Conservation (phyloP, 2,888 invertebrate species). For the Agrilus cyanescens region DNA sequence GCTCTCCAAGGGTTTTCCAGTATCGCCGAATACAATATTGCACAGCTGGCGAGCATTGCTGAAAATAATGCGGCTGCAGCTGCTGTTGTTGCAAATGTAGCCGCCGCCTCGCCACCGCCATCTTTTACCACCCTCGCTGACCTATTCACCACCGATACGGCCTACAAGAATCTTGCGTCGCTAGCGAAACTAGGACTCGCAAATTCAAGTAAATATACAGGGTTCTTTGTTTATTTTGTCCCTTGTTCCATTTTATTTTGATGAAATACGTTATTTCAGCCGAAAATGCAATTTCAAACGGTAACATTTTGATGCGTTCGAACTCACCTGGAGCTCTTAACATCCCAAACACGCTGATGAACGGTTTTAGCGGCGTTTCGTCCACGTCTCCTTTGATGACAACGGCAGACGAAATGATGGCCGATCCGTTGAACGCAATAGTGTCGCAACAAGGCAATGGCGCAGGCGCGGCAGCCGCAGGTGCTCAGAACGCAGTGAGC, state of each 20-base stretch:
- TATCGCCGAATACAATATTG: constrained; percentile 78
- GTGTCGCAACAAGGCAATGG: constrained; percentile 35
- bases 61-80: constrained; percentile 43
- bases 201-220: constrained; percentile 44
- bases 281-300: constrained; percentile 29
- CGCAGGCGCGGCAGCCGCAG: constrained; percentile 34
- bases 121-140: constrained; percentile 68
- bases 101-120: constrained; percentile 37
- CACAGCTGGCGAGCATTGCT: constrained; percentile 71
- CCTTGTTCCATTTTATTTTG: constrained; percentile 18
- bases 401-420: constrained; percentile 35
- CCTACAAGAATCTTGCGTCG: constrained; percentile 80
- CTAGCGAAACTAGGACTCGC: constrained; percentile 74
- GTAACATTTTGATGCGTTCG: constrained; percentile 42
- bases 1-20: constrained; percentile 47
- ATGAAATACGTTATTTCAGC: constrained; percentile 37
- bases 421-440: constrained; percentile 41
- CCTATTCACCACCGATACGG: constrained; percentile 65
- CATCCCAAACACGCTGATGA: constrained; percentile 37
- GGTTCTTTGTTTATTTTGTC: not conserved
- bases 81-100: not conserved
- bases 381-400: constrained; percentile 51
- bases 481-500: constrained; percentile 41
- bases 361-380: constrained; percentile 46
- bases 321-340: constrained; percentile 48